phyloP scores from a whole-genome alignment of 2,113 vertebrate species.

The Origma solitaria region DNA sequence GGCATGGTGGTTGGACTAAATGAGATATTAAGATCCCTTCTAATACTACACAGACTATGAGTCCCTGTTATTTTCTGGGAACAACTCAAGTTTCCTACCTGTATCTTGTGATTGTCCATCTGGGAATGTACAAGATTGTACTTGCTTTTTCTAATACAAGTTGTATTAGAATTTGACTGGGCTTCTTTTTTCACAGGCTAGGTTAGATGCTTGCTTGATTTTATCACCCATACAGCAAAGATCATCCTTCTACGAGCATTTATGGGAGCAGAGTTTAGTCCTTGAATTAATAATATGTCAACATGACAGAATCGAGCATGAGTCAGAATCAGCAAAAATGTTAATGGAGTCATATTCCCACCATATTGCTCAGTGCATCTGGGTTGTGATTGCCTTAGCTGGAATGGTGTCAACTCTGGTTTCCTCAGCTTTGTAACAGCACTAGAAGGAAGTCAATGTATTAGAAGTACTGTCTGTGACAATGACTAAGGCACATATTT shows the following conservation, averaged over 20 bases:
- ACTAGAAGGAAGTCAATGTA: not conserved
- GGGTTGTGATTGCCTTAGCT: not conserved
- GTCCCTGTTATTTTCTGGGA: not conserved
- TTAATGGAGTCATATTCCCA: not conserved
- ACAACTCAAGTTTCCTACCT: not conserved
- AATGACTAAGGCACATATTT: not conserved
- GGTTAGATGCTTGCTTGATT: not conserved
- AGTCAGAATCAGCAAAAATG: not conserved
- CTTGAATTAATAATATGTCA: not conserved
- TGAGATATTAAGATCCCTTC: not conserved
- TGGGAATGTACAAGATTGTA: not conserved
- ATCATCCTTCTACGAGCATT: not conserved
- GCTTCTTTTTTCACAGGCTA: not conserved
- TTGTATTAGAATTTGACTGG: not conserved
- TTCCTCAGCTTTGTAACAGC: not conserved
- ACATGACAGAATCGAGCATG: not conserved
- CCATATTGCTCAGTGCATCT: not conserved
- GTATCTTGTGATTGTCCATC: not conserved
- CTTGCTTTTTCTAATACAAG: not conserved
- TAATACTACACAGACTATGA: not conserved
- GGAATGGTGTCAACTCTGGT: not conserved
- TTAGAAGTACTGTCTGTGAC: not conserved
- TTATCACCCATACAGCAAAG: not conserved
- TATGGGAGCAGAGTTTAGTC: not conserved
- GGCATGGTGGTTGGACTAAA: accelerated